These are phyloP conservation scores for Pygoscelis adeliae DNA, from an alignment of 2,113 vertebrate species.

Conservation along the genomic window DNA sequence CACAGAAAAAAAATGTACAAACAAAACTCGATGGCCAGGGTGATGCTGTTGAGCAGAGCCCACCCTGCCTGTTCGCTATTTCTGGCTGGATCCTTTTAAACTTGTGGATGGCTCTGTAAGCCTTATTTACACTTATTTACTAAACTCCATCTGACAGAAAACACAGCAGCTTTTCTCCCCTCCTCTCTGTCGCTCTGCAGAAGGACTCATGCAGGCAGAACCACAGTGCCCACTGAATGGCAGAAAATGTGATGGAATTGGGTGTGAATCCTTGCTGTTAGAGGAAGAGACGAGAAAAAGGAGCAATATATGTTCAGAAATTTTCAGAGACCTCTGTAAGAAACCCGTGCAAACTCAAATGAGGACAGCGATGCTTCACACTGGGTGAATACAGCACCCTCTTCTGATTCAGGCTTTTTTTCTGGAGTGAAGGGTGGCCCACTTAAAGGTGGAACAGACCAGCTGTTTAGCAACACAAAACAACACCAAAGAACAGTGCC, in stretches of 20 bases:
- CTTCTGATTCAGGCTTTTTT: background rate
- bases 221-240: background rate
- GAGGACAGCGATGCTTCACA: background rate
- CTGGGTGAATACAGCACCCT: background rate
- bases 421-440: background rate
- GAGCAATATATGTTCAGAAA: background rate
- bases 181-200: accelerated
- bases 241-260: constrained; percentile 48
- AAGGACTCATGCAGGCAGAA: constrained; percentile 4
- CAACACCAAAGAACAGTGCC: background rate
- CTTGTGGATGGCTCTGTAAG: constrained; percentile 14
- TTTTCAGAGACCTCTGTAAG: background rate
- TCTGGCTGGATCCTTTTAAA: constrained; percentile 48
- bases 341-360: background rate
- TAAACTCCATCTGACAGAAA: constrained; percentile 54
- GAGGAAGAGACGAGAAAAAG: background rate
- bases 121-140: constrained; percentile 61
- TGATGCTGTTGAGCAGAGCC: background rate
- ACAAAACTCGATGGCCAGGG: background rate
- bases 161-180: background rate
- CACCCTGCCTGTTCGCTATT: background rate
- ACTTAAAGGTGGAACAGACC: background rate
- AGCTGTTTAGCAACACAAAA: background rate
- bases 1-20: background rate
- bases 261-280: constrained; percentile 44